phyloP scores from a whole-genome alignment of 2,113 vertebrate genomes.

The Pelusios castaneus region DNA sequence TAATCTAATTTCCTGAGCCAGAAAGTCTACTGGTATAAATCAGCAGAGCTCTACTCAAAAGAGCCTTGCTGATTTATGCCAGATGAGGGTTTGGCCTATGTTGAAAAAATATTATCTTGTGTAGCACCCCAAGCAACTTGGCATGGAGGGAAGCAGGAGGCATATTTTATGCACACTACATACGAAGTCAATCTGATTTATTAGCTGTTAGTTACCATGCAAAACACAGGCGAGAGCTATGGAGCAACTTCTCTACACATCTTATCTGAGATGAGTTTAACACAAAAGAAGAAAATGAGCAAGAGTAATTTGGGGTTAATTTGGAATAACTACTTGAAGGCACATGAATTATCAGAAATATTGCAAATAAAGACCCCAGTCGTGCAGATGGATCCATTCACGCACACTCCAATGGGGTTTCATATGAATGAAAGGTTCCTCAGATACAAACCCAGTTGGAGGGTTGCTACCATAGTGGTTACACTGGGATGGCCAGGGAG shows the following conservation, averaged over 20 bases:
- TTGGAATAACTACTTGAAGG: accelerated
- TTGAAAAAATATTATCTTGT: neutral
- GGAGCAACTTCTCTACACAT: neutral
- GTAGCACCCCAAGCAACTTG: neutral
- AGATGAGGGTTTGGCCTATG: neutral
- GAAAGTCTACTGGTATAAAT: neutral
- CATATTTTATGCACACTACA: neutral
- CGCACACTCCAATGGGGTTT: neutral
- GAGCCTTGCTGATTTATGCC: neutral
- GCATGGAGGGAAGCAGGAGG: neutral
- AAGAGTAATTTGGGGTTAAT: accelerated
- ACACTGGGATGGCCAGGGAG: neutral
- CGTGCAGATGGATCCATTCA: accelerated
- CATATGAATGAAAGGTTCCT: neutral
- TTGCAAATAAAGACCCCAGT: neutral
- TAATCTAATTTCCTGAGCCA: neutral
- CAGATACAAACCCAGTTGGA: neutral
- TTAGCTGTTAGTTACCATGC: accelerated
- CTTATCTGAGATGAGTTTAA: neutral
- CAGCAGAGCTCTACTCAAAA: accelerated
- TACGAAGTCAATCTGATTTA: neutral
- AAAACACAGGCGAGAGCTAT: neutral
- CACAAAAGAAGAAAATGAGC: neutral
- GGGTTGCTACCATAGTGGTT: neutral
- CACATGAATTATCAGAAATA: accelerated